Conservation (phyloP, 2,113 vertebrate genomes). For the Lamprologus sp. region DNA sequence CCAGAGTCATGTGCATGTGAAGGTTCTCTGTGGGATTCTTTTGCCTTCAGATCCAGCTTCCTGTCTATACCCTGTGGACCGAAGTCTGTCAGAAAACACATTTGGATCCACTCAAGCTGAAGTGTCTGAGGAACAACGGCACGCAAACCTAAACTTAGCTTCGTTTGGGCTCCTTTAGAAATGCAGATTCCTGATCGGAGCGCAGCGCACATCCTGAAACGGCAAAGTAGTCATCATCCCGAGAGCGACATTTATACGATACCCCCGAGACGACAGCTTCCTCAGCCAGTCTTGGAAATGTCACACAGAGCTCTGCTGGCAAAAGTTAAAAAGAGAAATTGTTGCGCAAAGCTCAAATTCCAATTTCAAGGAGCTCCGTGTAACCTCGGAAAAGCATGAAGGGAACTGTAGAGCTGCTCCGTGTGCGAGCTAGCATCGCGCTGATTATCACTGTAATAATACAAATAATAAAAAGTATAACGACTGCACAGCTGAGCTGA, state of each 20-base stretch:
- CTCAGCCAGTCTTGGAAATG: background rate
- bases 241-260: background rate
- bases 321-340: background rate
- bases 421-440: background rate
- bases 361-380: background rate
- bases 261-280: background rate
- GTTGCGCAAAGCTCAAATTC: background rate
- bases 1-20: background rate
- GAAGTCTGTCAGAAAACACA: slow-evolving; percentile 17
- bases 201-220: background rate
- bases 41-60: slow-evolving; percentile 28
- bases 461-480: background rate
- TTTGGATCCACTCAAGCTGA: slow-evolving; percentile 30
- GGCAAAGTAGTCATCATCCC: background rate
- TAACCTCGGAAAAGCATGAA: background rate
- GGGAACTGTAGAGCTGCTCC: background rate
- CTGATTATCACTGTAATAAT: background rate
- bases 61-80: slow-evolving; percentile 48
- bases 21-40: background rate
- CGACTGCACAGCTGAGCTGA: background rate
- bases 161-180: background rate
- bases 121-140: slow-evolving; percentile 17
- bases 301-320: background rate
- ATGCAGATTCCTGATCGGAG: background rate
- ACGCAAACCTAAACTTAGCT: background rate